Evolutionary conservation across 2,888 invertebrate species (phyloP), one percentile per base, ranked within the genome.

Genomic region (Drosophila mimetica): DNA sequence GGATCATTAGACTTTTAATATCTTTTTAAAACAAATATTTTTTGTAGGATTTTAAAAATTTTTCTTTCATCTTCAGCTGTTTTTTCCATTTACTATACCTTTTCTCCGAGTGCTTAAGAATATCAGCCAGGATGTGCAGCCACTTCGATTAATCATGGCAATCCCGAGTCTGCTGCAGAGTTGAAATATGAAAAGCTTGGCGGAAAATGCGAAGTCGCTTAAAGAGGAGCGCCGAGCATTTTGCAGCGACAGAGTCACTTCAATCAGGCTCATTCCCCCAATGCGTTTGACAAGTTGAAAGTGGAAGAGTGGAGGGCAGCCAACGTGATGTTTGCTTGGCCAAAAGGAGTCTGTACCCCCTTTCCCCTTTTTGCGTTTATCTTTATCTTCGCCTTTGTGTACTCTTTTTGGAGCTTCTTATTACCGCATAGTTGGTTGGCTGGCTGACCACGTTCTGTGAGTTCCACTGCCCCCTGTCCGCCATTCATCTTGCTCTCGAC

Each of bases 281-380:
- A 76, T 84, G 87, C 84, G 84, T 84, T 84, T 87, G 84, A 84
- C 84, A 84, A 87, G 85, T 85, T 82, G 77, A 82, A 82, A 82
- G 76, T 75, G 65, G 75, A 76, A 50, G 70, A 66, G 60, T 59
- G 53, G 63, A 64, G 64, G 25, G 28, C 20, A 57, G 55, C 41
- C 69, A 50, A 79, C 77, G 77, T 86, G 81, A 69, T 84, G 74
- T 79, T 82, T 85, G 83, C 76, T 59, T 41, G 66, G 59, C 47
- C 82, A 76, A 83, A 18, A 9, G 16, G 9, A 65, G 75, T 63
- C 25, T 7, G 7, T 25, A 25, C 25, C 86, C 69, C 86, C 69
- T 76, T 72, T 64, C 63, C 67, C 73, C 73, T 71, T 71, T 85
- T 74, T 16, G 44, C 30, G 47, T 69, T 72, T 58, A 51, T 37